Evolutionary conservation across 2,797 vertebrate species (phyloP), one percentile per base, ranked within the genome.

Genomic region (Coranthus polyacanthus): DNA sequence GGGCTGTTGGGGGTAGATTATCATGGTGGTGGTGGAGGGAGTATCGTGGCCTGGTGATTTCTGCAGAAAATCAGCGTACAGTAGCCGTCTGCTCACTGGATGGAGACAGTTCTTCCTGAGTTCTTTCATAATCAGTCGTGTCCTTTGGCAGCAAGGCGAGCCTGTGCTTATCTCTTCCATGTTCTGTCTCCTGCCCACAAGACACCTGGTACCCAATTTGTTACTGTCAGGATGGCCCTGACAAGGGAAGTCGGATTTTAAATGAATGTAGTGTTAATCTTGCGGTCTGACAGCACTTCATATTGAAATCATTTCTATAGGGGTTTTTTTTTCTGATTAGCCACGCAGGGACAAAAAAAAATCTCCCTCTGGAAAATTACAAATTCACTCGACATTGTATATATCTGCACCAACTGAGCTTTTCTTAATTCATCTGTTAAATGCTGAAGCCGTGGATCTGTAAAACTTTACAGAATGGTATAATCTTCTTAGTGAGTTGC

Each of bases 141-240:
- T 88, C 82, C 82, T 81, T 76, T 86, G 83, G 86, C 83, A 83
- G 78, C 34, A 59, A 73, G 74, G 61, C 52, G 18, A 74, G 68
- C 58, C 68, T 42, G 21, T 17, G 51, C 73, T 89, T 89, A 88
- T 91, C 84, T 74, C 46, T 69, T 65, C 41, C 41, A n/a, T 78
- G 67, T 83, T 83, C 68, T 64, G 60, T 75, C 75, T 43, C 64
- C 57, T 75, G 62, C 68, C 66, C 72, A 76, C 75, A 71, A 77
- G 76, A 87, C 77, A 85, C 78, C 82, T 82, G 84, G 71, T 81
- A 77, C 53, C 80, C 75, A 76, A 86, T 89, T 85, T 82, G 72
- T 84, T 76, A 56, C 76, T 78, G 78, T 76, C 71, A 83, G 41
- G 32, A 54, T 29, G 59, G 71, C 69, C 68, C 65, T 78, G 78